Evolutionary conservation across 1,140 invertebrate genomes (phyloP).

Genomic region (Scaptomyza graminum): DNA sequence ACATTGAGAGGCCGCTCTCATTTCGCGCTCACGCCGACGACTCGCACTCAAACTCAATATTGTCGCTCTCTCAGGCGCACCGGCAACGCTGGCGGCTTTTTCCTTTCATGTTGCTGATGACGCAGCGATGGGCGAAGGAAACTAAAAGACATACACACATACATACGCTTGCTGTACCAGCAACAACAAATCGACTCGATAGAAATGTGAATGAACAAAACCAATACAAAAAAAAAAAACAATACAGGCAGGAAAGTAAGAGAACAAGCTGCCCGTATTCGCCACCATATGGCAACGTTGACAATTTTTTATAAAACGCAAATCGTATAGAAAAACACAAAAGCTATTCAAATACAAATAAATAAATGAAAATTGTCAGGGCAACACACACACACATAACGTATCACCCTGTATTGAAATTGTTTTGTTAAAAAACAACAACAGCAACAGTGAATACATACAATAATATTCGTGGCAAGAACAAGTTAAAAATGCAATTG

Average conservation of each 20-base stretch:
- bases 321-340: slow-evolving; percentile 3
- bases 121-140: slow-evolving; percentile 35
- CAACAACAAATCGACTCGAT: slow-evolving; percentile 16
- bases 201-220: slow-evolving; percentile 49
- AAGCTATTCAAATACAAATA: not conserved
- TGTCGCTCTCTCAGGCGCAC: slow-evolving; percentile 21
- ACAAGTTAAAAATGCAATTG: slow-evolving; percentile 72
- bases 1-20: slow-evolving; percentile 12
- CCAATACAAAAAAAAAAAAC: no score
- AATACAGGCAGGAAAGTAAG: not conserved
- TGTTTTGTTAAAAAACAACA: slow-evolving; percentile 41
- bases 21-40: not conserved
- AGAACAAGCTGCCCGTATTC: slow-evolving; percentile 28
- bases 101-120: slow-evolving; percentile 47
- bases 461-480: slow-evolving; percentile 47
- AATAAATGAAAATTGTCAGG: slow-evolving; percentile 21
- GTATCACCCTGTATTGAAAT: slow-evolving; percentile 32
- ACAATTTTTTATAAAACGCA: slow-evolving; percentile 13
- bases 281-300: slow-evolving; percentile 41
- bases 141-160: not conserved
- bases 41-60: not conserved
- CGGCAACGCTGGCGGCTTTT: slow-evolving; percentile 43
- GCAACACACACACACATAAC: not conserved
- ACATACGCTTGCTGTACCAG: not conserved
- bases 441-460: slow-evolving; percentile 17